Evolutionary conservation across 2,113 vertebrate species (phyloP), one percentile per base, ranked within the genome.

Genomic region (Tenrec ecaudatus): DNA sequence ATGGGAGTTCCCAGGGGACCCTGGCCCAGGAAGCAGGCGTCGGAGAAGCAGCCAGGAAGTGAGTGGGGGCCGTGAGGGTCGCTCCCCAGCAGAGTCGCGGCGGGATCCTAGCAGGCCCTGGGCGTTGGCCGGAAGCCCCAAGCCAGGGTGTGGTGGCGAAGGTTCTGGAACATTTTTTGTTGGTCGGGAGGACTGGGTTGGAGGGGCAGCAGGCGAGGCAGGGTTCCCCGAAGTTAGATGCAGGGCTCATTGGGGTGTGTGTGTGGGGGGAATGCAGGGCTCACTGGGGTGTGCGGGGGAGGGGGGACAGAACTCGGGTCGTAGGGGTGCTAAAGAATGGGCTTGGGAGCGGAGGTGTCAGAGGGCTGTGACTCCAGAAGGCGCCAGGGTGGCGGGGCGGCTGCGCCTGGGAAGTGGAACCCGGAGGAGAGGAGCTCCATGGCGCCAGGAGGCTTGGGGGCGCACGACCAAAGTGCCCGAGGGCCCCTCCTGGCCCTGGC

Each of bases 121-220:
- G 80, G 86, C 62, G 62, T 88, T 83, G 91, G 58, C 33, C 84
- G 27, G 57, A 78, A 62, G 82, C 62, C 82, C 62, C 20, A 7
- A 33, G 80, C 25, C 16, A 0, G 71, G 40, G 19, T 43, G 1
- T 76, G 36, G 60, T 31, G 82, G 94, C 23, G 12, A 33, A n/a
- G 8, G 19, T 82, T 89, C 85, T 88, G 94, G 85, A 93, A 91
- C 82, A 82, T 92, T 89, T 82, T 69, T 19, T 58, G 14, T 22
- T 8, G 60, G 57, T 43, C 12, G 33, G 20, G 4, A 57, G 40
- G 69, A 14, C 7, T 33, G 0, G 43, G 19, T 16, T 47, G 0
- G 60, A 33, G 31, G 78, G 20, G 22, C 15, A 16, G 15, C 10
- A 80, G 58, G 3, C 22, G 27, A 33, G 31, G 23, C 62, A 38